Percentiles rank a stretch among this genome's conserved stretches.
Evolutionary conservation across 2,113 vertebrate genomes (phyloP).

Genomic region (Melanocharis versteri): DNA sequence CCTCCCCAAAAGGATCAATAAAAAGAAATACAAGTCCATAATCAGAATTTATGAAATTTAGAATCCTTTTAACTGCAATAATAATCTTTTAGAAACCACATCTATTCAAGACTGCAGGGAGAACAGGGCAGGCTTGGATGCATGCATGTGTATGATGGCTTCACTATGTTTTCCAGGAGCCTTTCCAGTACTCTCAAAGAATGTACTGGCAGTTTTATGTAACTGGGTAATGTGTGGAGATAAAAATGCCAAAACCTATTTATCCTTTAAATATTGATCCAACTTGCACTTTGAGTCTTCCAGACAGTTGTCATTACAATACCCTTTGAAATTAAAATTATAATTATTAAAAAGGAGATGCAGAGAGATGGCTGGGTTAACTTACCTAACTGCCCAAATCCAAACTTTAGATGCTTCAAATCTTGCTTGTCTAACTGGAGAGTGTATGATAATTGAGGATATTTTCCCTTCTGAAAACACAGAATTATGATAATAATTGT

Average conservation of each 20-base stretch:
- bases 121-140: not conserved
- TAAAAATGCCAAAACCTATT: not conserved
- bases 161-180: not conserved
- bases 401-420: not conserved
- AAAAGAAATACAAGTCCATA: constrained; percentile 33
- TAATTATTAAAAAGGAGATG: not conserved
- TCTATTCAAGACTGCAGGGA: not conserved
- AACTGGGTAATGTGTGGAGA: not conserved
- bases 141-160: not conserved
- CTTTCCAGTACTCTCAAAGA: not conserved
- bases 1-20: constrained; percentile 37
- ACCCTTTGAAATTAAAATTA: not conserved
- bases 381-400: not conserved
- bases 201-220: not conserved
- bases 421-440: not conserved
- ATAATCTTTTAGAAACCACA: constrained; percentile 17
- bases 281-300: not conserved
- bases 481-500: not conserved
- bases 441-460: not conserved
- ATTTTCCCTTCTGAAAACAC: not conserved
- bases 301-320: not conserved
- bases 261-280: not conserved
- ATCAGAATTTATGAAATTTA: constrained; percentile 47
- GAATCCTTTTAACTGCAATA: constrained; percentile 34
- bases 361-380: not conserved